These are phyloP conservation scores for Agrotis clavis DNA, from an alignment of 2,888 invertebrate species.

Conservation along the genomic window DNA sequence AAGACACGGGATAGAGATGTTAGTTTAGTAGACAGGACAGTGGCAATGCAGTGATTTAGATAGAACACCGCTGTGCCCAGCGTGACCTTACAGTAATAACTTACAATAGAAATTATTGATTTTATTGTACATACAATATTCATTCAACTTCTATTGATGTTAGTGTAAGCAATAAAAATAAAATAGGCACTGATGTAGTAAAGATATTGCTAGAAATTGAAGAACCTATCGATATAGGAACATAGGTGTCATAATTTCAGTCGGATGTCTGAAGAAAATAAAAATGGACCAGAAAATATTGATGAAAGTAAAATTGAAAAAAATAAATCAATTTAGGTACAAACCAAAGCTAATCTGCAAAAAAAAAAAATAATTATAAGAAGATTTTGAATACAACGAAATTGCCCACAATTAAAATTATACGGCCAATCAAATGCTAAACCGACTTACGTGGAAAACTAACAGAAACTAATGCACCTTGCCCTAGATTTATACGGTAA, in stretches of 20 bases:
- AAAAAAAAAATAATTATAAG: slow-evolving; percentile 13
- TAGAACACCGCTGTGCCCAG: slow-evolving; percentile 79
- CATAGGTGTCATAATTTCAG: neutral
- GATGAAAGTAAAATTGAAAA: too few species aligned
- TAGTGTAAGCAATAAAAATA: slow-evolving; percentile 46
- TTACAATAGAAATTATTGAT: slow-evolving; percentile 68
- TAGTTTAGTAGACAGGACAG: slow-evolving; percentile 66
- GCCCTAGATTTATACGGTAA: slow-evolving; percentile 72
- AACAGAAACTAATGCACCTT: slow-evolving; percentile 72
- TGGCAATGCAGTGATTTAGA: slow-evolving; percentile 75
- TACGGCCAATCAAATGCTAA: slow-evolving; percentile 49
- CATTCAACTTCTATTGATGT: slow-evolving; percentile 49
- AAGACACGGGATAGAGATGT: slow-evolving; percentile 63
- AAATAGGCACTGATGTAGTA: slow-evolving; percentile 11
- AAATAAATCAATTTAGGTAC: too few species aligned
- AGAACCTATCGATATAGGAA: neutral
- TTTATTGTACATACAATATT: slow-evolving; percentile 57
- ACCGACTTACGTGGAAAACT: slow-evolving; percentile 59
- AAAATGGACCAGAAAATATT: neutral
- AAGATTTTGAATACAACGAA: slow-evolving; percentile 33
- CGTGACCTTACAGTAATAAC: slow-evolving; percentile 71
- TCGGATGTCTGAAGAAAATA: neutral
- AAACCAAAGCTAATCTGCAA: slow-evolving; percentile 23
- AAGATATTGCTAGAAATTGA: slow-evolving; percentile 18
- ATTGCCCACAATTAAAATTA: slow-evolving; percentile 38